Evolutionary conservation across 92 coral and sea anemone genomes (phyloP).

Genomic region (Parazoanthus atlanticus): DNA sequence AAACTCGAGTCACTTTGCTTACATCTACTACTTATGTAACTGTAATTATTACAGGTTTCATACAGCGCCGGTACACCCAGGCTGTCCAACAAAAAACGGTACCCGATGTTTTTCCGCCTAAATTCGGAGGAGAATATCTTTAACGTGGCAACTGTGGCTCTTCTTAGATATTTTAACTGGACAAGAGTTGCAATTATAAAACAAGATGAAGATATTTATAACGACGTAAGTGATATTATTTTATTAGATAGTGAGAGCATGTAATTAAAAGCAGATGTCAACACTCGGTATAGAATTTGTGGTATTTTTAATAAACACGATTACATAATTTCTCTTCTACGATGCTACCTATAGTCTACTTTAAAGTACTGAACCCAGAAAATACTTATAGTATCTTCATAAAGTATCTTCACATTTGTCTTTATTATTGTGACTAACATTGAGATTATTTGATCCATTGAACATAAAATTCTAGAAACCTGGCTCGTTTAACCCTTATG

Average conservation of each 20-base stretch:
- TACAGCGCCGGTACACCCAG: slow-evolving; percentile 70
- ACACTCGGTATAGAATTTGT: background rate
- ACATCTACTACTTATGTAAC: background rate
- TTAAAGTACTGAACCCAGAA: too few relatives aligned
- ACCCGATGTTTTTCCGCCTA: slow-evolving; percentile 72
- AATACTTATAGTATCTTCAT: too few relatives aligned
- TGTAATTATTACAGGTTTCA: slow-evolving; percentile 58
- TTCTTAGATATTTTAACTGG: slow-evolving; percentile 70
- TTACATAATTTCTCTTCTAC: background rate
- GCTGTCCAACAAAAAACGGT: slow-evolving; percentile 60
- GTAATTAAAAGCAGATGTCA: too few relatives aligned
- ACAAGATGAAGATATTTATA: slow-evolving; percentile 63
- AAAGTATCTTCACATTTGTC: too few relatives aligned
- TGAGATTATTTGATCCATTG: background rate
- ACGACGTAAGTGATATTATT: slow-evolving; percentile 53
- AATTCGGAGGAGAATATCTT: slow-evolving; percentile 66
- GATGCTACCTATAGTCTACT: background rate
- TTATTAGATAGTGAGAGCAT: too few relatives aligned
- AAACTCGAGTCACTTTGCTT: background rate
- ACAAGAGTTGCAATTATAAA: slow-evolving; percentile 68
- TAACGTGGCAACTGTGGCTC: slow-evolving; percentile 59
- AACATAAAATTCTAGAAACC: background rate
- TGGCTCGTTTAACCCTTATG: background rate
- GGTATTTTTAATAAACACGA: background rate
- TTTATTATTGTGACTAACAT: too few relatives aligned